Percentiles rank a stretch among this genome's conserved stretches.
Conservation (phyloP, 2,113 vertebrate genomes). For the Puffinus mauretanicus region DNA sequence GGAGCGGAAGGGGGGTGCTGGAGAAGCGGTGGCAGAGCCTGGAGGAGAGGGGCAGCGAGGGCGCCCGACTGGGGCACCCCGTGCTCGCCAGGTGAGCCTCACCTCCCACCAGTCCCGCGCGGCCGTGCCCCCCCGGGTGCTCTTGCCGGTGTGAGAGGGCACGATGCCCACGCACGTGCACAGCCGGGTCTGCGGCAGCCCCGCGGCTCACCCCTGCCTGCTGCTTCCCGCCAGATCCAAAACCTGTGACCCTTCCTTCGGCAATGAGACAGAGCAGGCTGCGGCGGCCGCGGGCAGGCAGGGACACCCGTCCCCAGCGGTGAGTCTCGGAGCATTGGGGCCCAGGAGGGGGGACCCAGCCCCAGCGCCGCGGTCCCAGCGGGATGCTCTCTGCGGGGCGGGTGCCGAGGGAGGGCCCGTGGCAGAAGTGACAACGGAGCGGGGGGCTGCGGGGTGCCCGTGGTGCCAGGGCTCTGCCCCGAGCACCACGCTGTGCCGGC, state of each 20-base stretch:
- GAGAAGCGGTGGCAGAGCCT: slow-evolving; percentile 77
- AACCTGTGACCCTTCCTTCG: slow-evolving; percentile 7
- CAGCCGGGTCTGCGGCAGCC: neutral
- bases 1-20: slow-evolving; percentile 48
- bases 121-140: neutral
- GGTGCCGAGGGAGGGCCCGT: fast-evolving
- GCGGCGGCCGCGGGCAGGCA: fast-evolving
- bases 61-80: neutral
- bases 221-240: slow-evolving; percentile 2
- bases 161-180: fast-evolving
- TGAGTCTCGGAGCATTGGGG: neutral
- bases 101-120: neutral
- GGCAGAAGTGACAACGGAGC: neutral
- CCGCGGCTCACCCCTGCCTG: neutral
- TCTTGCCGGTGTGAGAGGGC: neutral
- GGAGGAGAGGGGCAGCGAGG: slow-evolving; percentile 58
- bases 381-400: fast-evolving
- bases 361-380: fast-evolving
- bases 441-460: neutral
- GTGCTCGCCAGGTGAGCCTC: slow-evolving; percentile 35
- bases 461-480: neutral
- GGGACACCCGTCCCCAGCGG: neutral
- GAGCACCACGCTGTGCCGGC: fast-evolving
- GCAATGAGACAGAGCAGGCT: neutral
- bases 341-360: neutral